Base-by-base conservation (phyloP, 2,113 vertebrate species). In the Chunga burmeisteri region DNA sequence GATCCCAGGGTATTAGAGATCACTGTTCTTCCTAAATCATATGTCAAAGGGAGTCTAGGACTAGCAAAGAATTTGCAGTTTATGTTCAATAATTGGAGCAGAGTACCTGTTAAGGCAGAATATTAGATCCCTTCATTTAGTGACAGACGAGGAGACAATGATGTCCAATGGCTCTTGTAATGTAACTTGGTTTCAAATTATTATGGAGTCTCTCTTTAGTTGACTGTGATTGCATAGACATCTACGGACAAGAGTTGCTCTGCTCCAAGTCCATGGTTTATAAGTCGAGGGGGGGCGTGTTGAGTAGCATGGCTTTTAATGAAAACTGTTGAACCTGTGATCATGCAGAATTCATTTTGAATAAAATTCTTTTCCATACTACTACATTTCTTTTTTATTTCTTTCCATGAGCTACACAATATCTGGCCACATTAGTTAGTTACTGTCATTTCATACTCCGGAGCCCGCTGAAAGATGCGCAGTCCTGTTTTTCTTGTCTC, bases 131-230 rank as follows among this genome's bases (percentile, higher is more conserved):
- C 75, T 82, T 74, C 83, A 94, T 81, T 96, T 89, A 80, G 16
- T 88, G 42, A 70, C 53, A 90, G 55, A 86, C 49, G 16, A 80
- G 44, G 16, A 79, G 29, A 49, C 52, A 67, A 25, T 63, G 73
- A 42, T 58, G 27, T 83, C 86, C 95, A 88, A 42, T 73, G 58
- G 42, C 52, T 95, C 56, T 93, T 96, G 91, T 86, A 95, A 96
- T 82, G 79, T 93, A 95, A 96, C 96, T 86, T 96, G 50, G 70
- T 97, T 96, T 96, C 95, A 96, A 90, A 97, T 96, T 96, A 77
- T 94, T 93, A 81, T 86, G 58, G 71, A 95, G 40, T 52, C 40
- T 91, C 74, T 86, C 53, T 85, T 72, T 79, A 80, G 40, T 42
- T 97, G 88, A 66, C 71, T 40, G 26, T 89, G 74, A 86, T 94